Evolutionary conservation across 2,797 vertebrate genomes (phyloP), one percentile per base, ranked within the genome.

Genomic region (Sebastolobus alascanus): DNA sequence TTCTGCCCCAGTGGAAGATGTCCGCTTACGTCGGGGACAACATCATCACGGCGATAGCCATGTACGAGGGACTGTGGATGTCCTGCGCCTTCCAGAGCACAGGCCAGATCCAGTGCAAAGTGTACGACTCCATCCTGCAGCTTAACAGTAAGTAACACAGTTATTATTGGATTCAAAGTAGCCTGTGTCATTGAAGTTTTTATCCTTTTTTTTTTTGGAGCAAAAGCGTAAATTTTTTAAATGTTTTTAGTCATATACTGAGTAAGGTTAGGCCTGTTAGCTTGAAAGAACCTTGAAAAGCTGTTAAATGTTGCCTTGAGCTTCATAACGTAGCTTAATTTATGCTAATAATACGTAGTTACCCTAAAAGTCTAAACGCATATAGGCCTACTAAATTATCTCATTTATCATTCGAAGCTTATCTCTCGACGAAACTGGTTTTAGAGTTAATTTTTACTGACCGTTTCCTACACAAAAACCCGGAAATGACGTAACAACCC

Each of bases 41-140:
- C 89, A 97, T 98, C 87, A 97, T 98, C 92, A 98, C 97, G 0
- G 96, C 97, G 0, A 89, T 97, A 73, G 94, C 97, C 71, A 95
- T 97, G 94, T 97, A 97, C 84, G 93, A 96, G 52, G 97, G 97
- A 4, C 95, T 98, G 18, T 98, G 97, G 97, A 98, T 98, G 97
- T 95, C 96, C 5, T 98, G 97, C 37, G 95, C 95, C 1, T 97
- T 89, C 56, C 97, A 98, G 94, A 98, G 97, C 90, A 98, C 97
- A 0, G 97, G 97, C 0, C 85, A 97, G 68, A 96, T 97, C 33
- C 96, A 96, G 91, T 98, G 97, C 93, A 98, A 98, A 56, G 94
- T 93, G 40, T 98, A 97, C 92, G 97, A 98, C 90, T 97, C 97
- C 2, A 94, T 98, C 65, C 96, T 98, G 14, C 90, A 95, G 71